A percentile compares a stretch with the other conserved stretches of the same genome.
Conservation (phyloP, 2,888 invertebrate genomes). For the Leucophora obtusa region DNA sequence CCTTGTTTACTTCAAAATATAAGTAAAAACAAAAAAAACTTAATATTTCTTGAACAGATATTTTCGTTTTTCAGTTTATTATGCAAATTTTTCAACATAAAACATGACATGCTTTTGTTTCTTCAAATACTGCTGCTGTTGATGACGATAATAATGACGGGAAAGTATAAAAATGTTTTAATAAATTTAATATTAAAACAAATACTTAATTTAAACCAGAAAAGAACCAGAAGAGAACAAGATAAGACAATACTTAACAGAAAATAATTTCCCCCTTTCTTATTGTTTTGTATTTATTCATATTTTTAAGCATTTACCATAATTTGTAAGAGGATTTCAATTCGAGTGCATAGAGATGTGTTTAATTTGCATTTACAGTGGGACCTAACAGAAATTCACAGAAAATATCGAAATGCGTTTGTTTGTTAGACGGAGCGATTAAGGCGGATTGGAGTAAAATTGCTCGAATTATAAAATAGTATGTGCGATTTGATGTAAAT, state of each 20-base stretch:
- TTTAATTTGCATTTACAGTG: background rate
- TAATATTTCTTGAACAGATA: background rate
- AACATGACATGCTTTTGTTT: conserved; percentile 26
- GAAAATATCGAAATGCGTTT: no score
- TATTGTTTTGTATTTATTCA: background rate
- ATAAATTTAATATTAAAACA: conserved; percentile 18
- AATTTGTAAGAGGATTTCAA: background rate
- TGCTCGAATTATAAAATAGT: no score
- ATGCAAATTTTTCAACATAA: conserved; percentile 29
- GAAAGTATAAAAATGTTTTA: background rate
- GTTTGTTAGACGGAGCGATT: no score
- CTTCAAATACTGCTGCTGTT: background rate
- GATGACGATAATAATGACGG: background rate
- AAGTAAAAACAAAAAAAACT: conserved; percentile 1
- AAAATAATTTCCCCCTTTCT: conserved; percentile 7
- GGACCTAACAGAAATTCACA: no score
- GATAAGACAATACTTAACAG: background rate
- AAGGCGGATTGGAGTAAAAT: no score
- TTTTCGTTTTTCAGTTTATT: conserved; percentile 7
- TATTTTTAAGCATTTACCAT: conserved; percentile 2
- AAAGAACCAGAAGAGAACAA: background rate
- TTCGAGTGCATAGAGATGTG: conserved; percentile 19
- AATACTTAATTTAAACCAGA: background rate
- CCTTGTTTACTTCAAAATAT: background rate
- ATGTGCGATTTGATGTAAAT: no score